Percentiles rank a stretch among this genome's conserved stretches.
phyloP scores from a whole-genome alignment of 1,140 invertebrate species.

The Meloidogyne chitwoodi region DNA sequence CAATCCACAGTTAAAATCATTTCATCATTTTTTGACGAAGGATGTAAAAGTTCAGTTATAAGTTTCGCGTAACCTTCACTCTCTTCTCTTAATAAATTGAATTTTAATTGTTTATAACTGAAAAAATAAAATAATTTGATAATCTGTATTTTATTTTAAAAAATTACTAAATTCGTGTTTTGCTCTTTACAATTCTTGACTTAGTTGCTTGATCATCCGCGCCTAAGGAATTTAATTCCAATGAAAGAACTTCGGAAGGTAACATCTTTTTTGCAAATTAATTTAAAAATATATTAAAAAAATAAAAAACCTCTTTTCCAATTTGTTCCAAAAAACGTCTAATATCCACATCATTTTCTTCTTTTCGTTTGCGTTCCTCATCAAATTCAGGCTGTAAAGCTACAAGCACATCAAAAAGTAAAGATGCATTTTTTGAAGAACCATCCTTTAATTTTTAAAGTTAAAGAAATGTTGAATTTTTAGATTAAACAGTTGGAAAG shows the following conservation, averaged over 20 bases:
- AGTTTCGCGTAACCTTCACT: conserved; percentile 98
- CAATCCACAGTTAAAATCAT: conserved; percentile 81
- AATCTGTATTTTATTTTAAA: conserved; percentile 12
- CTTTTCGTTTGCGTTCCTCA: conserved; percentile 14
- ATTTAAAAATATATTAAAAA: not conserved
- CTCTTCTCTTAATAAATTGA: conserved; percentile 95
- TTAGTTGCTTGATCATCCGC: conserved; percentile 36
- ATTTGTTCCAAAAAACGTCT: conserved; percentile 23
- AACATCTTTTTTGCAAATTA: conserved; percentile 22
- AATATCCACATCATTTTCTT: conserved; percentile 10
- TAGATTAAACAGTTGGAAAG: too few relatives aligned
- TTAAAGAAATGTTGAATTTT: not conserved
- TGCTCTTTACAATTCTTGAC: conserved; percentile 37
- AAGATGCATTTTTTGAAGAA: not conserved
- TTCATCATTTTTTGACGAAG: conserved; percentile 60
- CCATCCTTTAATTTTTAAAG: not conserved
- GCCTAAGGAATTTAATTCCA: conserved; percentile 41
- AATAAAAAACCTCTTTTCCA: conserved; percentile 15
- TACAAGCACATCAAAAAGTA: conserved; percentile 34
- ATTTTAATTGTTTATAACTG: conserved; percentile 98
- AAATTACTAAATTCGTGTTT: conserved; percentile 40
- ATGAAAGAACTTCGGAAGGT: conserved; percentile 40
- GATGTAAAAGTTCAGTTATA: conserved; percentile 84
- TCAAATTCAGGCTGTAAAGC: conserved; percentile 24
- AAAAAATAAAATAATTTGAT: conserved; percentile 25